phyloP scores from a whole-genome alignment of 2,113 vertebrate species.

The Riparia riparia region DNA sequence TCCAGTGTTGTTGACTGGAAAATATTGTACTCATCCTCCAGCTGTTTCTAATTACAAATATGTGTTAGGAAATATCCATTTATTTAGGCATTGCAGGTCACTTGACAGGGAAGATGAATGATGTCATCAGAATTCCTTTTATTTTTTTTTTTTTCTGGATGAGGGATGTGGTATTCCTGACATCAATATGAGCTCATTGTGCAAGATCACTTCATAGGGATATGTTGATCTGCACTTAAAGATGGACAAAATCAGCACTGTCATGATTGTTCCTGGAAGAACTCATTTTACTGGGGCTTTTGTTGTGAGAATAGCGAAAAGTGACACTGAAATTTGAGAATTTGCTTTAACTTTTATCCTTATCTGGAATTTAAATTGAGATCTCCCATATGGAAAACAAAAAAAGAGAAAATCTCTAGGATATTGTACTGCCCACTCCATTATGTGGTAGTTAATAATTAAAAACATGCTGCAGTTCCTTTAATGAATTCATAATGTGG shows the following conservation, averaged over 20 bases:
- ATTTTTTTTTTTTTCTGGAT: slow-evolving; percentile 9
- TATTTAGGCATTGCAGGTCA: background rate
- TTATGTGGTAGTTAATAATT: slow-evolving; percentile 58
- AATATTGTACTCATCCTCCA: background rate
- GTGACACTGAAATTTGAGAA: background rate
- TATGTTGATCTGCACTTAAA: background rate
- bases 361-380: background rate
- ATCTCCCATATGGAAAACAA: background rate
- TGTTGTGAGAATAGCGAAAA: background rate
- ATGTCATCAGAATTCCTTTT: background rate
- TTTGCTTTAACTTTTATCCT: background rate
- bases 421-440: background rate
- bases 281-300: background rate
- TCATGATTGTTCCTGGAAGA: background rate
- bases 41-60: background rate
- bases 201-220: background rate
- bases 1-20: background rate
- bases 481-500: slow-evolving; percentile 25
- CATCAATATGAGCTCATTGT: background rate
- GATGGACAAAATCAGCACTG: background rate
- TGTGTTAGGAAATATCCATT: background rate
- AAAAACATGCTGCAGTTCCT: slow-evolving; percentile 23
- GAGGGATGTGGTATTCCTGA: background rate
- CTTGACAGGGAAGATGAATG: background rate
- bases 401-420: background rate